A percentile compares a stretch with the other conserved stretches of the same genome.
Evolutionary conservation across 1,140 invertebrate species (phyloP).

Genomic region (Himalopsyche phryganea): DNA sequence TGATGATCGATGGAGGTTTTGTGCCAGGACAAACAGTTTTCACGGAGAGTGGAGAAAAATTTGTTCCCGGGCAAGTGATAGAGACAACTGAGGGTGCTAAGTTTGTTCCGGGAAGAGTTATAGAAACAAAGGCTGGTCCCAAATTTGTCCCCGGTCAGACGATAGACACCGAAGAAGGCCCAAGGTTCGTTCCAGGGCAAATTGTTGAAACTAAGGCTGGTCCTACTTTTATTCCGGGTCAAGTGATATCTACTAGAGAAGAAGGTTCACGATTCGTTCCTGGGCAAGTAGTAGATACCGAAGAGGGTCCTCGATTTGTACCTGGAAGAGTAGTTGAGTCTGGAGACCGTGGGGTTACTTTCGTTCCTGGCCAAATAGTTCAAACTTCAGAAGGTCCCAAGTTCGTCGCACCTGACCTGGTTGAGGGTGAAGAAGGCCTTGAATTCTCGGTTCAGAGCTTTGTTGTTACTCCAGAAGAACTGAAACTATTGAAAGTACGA

Average conservation of each 20-base stretch:
- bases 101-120: slow-evolving; percentile 70
- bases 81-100: slow-evolving; percentile 62
- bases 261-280: slow-evolving; percentile 69
- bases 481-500: slow-evolving; percentile 60
- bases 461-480: slow-evolving; percentile 67
- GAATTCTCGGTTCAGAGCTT: slow-evolving; percentile 75
- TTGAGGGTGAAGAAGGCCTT: slow-evolving; percentile 61
- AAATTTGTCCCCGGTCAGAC: slow-evolving; percentile 72
- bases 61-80: slow-evolving; percentile 73
- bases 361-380: slow-evolving; percentile 68
- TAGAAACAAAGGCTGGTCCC: slow-evolving; percentile 62
- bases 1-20: slow-evolving; percentile 64
- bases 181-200: slow-evolving; percentile 67
- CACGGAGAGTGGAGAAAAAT: slow-evolving; percentile 67
- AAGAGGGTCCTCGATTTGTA: slow-evolving; percentile 68
- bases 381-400: slow-evolving; percentile 67
- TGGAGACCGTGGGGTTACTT: slow-evolving; percentile 63
- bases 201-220: slow-evolving; percentile 69
- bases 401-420: slow-evolving; percentile 67
- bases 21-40: slow-evolving; percentile 68
- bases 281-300: slow-evolving; percentile 70
- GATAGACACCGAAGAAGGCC: slow-evolving; percentile 63
- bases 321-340: slow-evolving; percentile 68
- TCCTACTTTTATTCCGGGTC: slow-evolving; percentile 70
- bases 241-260: slow-evolving; percentile 68